A percentile compares a stretch with the other conserved stretches of the same genome.
Evolutionary conservation across 2,888 invertebrate genomes (phyloP).

Genomic region (Orthosia gothica): DNA sequence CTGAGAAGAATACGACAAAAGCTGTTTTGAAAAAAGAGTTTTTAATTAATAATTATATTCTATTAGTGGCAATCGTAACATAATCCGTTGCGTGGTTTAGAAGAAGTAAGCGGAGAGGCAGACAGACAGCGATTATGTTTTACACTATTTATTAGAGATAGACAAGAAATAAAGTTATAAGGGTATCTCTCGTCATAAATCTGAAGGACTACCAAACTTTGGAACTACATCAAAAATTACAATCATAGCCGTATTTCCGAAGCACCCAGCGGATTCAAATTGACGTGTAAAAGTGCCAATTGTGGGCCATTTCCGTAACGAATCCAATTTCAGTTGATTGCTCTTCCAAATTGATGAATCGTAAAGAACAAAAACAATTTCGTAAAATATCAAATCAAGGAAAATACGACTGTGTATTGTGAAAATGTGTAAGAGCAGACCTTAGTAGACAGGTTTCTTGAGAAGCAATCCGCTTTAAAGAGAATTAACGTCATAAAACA

Average conservation of each 20-base stretch:
- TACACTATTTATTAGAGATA: too few species aligned
- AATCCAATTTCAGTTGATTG: constrained; percentile 80
- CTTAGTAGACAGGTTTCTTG: constrained; percentile 60
- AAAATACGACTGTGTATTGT: constrained; percentile 66
- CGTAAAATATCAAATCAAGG: constrained; percentile 75
- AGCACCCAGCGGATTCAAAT: constrained; percentile 73
- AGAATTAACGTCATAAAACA: constrained; percentile 65
- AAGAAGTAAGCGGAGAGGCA: too few species aligned
- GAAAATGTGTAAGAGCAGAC: constrained; percentile 56
- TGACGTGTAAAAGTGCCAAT: constrained; percentile 79
- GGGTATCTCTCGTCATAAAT: constrained; percentile 35
- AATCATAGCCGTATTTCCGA: constrained; percentile 70
- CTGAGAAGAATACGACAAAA: too few species aligned
- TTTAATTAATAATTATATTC: too few species aligned
- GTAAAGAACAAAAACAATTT: constrained; percentile 79
- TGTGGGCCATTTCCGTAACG: constrained; percentile 78
- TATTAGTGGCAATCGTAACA: too few species aligned
- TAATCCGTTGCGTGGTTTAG: too few species aligned
- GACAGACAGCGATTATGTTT: too few species aligned
- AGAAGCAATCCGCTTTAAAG: constrained; percentile 64
- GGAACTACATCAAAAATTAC: constrained; percentile 66
- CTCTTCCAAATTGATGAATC: constrained; percentile 78
- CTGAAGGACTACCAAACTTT: constrained; percentile 47
- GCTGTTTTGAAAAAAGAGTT: too few species aligned
- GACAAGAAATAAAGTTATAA: not conserved